Conservation (phyloP, 2,797 vertebrate species). For the Sebastes diploproa region DNA sequence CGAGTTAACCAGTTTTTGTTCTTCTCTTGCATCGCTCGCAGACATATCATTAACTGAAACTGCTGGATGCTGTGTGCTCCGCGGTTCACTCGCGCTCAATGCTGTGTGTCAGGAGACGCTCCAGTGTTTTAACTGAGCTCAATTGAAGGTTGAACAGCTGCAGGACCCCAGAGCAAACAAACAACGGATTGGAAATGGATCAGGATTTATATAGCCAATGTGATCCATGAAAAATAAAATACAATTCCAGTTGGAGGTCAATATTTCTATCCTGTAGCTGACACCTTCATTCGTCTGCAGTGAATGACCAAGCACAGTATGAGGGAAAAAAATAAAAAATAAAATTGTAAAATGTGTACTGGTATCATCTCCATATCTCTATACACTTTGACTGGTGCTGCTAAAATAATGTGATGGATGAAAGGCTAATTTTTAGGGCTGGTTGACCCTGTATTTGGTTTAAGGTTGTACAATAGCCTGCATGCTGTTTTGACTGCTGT, state of each 20-base stretch:
- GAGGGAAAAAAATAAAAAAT: neutral
- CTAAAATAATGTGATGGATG: neutral
- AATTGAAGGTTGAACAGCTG: constrained; percentile 46
- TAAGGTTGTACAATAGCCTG: neutral
- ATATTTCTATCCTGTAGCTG: neutral
- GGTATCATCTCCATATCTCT: neutral
- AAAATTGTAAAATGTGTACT: neutral
- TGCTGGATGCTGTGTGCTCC: constrained; percentile 37
- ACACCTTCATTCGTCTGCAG: constrained; percentile 4
- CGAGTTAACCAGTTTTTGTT: constrained; percentile 27
- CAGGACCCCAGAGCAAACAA: constrained; percentile 31
- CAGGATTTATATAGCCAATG: constrained; percentile 5
- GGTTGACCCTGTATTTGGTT: neutral
- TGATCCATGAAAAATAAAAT: neutral
- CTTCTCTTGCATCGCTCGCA: constrained; percentile 23
- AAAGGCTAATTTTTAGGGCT: neutral
- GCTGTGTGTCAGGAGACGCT: constrained; percentile 17
- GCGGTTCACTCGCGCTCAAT: constrained; percentile 29
- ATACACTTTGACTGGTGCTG: neutral
- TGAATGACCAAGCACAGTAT: neutral
- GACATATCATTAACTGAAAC: constrained; percentile 52
- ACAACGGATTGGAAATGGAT: constrained; percentile 36
- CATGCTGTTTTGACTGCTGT: constrained; percentile 15
- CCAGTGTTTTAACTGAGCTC: constrained; percentile 43
- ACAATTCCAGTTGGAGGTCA: neutral